Base-by-base conservation (phyloP, 2,113 vertebrate species). In the Colinus virginianus region DNA sequence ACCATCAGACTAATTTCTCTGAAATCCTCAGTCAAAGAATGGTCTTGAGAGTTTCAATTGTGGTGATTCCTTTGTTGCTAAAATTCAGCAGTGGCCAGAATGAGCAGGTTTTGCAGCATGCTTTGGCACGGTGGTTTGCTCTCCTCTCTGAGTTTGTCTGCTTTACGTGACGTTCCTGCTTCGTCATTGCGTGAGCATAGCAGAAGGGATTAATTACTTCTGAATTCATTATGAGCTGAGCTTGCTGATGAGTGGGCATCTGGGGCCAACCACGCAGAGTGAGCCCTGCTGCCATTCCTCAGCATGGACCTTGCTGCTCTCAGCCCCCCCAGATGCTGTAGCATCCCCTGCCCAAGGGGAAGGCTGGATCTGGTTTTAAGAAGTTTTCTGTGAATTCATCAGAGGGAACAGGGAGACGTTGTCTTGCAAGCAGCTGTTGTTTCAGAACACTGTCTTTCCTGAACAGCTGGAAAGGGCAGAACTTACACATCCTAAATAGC, bases 141-240 rank as follows among this genome's bases (percentile, higher is more conserved):
- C 11, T 70, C 82, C 75, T 77, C 59, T 34, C 58, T 0, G 3
- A 21, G 3, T 13, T 81, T 30, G 78, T 26, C 18, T 28, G 51
- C 1, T 1, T 64, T 9, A 11, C 1, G 2, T 79, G 93, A 87
- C 0, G 7, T n/a, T 87, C 25, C 67, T 19, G 74, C 56, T 71
- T 69, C 48, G 13, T 26, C 69, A 8, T 67, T 8, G 77, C 0
- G 1, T 0, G 1, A 23, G 55, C 13, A 56, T 36, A 16, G 42
- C 94, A 94, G 68, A 40, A 86, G 72, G 88, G 74, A 90, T 87
- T 90, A 64, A 90, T 90, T 96, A 86, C 62, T 1, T 15, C 20
- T 48, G 77, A 76, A 72, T 78, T 40, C 36, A 26, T 42, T 81
- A 80, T 15, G 86, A 62, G 13, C 2, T 30, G 82, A 83, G 64